A percentile compares a stretch with the other conserved stretches of the same genome.
Evolutionary conservation across 1,140 invertebrate species (phyloP).

Genomic region (Cecropterus lyciades): DNA sequence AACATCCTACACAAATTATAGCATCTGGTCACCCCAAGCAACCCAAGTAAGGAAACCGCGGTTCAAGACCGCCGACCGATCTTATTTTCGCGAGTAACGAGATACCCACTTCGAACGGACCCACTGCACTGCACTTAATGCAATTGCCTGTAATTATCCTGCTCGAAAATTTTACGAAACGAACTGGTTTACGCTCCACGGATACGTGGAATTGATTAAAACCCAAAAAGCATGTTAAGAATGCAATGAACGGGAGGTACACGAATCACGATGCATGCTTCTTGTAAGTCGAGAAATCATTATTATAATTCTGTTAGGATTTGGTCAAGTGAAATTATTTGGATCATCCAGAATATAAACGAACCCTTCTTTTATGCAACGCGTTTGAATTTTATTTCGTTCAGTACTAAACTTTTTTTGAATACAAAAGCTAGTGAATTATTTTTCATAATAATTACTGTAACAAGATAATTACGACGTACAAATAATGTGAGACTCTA

Average conservation of each 20-base stretch:
- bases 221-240: constrained; percentile 5
- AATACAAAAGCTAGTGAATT: too few relatives aligned
- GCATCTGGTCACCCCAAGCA: constrained; percentile 19
- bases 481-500: too few relatives aligned
- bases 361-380: too few relatives aligned
- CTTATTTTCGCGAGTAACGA: constrained; percentile 64
- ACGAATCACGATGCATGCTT: background rate
- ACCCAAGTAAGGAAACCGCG: constrained; percentile 49
- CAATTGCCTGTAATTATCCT: constrained; percentile 23
- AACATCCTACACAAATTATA: background rate
- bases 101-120: constrained; percentile 40
- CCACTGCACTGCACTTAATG: constrained; percentile 29
- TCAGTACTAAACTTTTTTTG: too few relatives aligned
- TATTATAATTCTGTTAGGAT: too few relatives aligned
- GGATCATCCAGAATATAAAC: too few relatives aligned
- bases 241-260: background rate
- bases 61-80: constrained; percentile 46
- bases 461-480: too few relatives aligned
- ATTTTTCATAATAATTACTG: too few relatives aligned
- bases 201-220: constrained; percentile 6
- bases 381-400: too few relatives aligned
- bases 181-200: constrained; percentile 21
- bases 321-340: too few relatives aligned
- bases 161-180: constrained; percentile 19
- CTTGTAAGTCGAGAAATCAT: background rate